These are phyloP conservation scores for Poeciliopsis infans DNA, from an alignment of 2,797 vertebrate genomes.

Conservation along the genomic window DNA sequence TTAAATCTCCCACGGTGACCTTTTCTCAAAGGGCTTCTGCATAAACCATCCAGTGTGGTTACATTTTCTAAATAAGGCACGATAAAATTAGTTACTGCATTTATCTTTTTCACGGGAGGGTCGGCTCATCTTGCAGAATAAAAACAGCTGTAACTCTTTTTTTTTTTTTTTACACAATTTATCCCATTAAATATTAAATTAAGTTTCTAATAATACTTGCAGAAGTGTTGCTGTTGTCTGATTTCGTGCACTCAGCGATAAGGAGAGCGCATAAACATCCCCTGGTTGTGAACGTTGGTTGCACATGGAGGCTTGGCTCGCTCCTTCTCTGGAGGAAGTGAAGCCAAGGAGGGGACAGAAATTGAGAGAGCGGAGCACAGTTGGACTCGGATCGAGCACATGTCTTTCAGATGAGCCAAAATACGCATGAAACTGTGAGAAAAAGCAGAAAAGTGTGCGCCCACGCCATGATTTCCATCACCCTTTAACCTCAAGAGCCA, in stretches of 20 bases:
- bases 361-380: conserved; percentile 79
- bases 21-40: conserved; percentile 43
- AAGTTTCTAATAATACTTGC: conserved; percentile 22
- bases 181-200: background rate
- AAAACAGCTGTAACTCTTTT: background rate
- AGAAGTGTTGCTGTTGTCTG: background rate
- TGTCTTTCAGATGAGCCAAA: conserved; percentile 82
- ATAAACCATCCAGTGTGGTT: conserved; percentile 45
- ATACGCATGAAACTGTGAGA: conserved; percentile 65
- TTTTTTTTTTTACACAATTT: background rate
- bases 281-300: conserved; percentile 60
- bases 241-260: background rate
- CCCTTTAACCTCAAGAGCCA: conserved; percentile 48
- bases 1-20: conserved; percentile 38
- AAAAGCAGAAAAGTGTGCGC: conserved; percentile 54
- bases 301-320: conserved; percentile 74
- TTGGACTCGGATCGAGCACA: conserved; percentile 79
- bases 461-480: conserved; percentile 16
- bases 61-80: conserved; percentile 58
- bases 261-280: conserved; percentile 38
- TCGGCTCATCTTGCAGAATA: conserved; percentile 23
- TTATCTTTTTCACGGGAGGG: conserved; percentile 25
- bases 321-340: conserved; percentile 59
- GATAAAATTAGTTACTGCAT: conserved; percentile 51
- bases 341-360: conserved; percentile 82